These are phyloP conservation scores for Protonemura montana DNA, from an alignment of 2,888 invertebrate genomes.

Conservation along the genomic window DNA sequence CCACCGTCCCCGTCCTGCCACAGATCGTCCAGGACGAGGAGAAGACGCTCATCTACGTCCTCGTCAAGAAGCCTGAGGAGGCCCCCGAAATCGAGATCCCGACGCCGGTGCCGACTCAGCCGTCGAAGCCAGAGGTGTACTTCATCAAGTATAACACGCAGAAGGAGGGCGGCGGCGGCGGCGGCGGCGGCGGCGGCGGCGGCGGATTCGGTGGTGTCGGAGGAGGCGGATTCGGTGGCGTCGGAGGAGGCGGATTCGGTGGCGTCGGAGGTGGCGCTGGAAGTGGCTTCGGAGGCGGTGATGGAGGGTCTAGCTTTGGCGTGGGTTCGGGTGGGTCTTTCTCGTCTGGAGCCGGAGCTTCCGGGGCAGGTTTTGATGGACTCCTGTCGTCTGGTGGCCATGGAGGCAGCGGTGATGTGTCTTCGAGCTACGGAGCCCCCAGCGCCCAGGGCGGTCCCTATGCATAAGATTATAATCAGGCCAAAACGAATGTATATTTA, in stretches of 20 bases:
- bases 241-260: not conserved
- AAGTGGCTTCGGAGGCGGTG: not conserved
- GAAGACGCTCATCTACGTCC: conserved; percentile 86
- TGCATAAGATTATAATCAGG: conserved; percentile 27
- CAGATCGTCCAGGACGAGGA: conserved; percentile 79
- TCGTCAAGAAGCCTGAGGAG: conserved; percentile 88
- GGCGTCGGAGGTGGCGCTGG: conserved; percentile 7
- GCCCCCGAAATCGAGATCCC: conserved; percentile 82
- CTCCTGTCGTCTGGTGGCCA: not conserved
- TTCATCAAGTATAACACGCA: conserved; percentile 86
- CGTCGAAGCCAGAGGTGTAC: conserved; percentile 89
- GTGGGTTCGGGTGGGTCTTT: not conserved
- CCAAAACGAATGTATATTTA: conserved; percentile 28
- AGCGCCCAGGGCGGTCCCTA: conserved; percentile 42
- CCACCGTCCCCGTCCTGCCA: conserved; percentile 82
- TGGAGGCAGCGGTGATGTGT: not conserved
- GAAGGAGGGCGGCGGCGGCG: conserved; percentile 53
- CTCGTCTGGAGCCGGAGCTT: not conserved
- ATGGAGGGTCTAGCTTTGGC: not conserved
- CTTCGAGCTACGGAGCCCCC: conserved; percentile 43
- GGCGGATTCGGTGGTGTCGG: conserved; percentile 20
- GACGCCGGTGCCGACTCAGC: conserved; percentile 79
- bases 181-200: conserved; percentile 23
- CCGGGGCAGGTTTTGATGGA: not conserved
- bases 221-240: not conserved